phyloP scores from a whole-genome alignment of 2,113 vertebrate species.

The Excalfactoria chinensis region DNA sequence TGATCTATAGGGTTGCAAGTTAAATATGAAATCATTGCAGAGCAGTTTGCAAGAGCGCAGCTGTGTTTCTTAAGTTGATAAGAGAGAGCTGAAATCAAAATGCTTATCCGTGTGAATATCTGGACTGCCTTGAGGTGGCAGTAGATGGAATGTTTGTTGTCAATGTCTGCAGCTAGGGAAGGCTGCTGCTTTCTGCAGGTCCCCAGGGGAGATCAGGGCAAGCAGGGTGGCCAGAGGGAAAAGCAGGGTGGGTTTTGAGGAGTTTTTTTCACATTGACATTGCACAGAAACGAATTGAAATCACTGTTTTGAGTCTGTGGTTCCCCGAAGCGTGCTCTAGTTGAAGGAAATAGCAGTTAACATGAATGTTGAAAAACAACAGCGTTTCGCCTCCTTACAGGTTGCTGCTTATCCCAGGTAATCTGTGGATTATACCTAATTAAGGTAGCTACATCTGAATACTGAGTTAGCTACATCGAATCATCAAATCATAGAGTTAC shows the following conservation, averaged over 20 bases:
- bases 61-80: not conserved
- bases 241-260: not conserved
- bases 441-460: slow-evolving; percentile 40
- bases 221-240: not conserved
- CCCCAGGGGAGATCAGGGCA: not conserved
- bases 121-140: not conserved
- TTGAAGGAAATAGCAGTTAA: not conserved
- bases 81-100: not conserved
- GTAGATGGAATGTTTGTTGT: not conserved
- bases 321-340: not conserved
- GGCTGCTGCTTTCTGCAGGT: not conserved
- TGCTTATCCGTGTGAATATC: not conserved
- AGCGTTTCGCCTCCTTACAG: not conserved
- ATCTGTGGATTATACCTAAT: slow-evolving; percentile 59
- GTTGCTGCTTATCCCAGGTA: not conserved
- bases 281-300: not conserved
- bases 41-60: not conserved
- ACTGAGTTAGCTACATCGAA: not conserved
- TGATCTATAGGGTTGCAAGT: not conserved
- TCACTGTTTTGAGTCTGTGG: not conserved
- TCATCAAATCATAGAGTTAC: too few relatives aligned
- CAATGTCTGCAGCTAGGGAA: not conserved
- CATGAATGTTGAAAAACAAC: not conserved
- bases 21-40: not conserved
- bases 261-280: not conserved